Base-by-base conservation (phyloP, 1,140 invertebrate genomes). In the Atta colombica region DNA sequence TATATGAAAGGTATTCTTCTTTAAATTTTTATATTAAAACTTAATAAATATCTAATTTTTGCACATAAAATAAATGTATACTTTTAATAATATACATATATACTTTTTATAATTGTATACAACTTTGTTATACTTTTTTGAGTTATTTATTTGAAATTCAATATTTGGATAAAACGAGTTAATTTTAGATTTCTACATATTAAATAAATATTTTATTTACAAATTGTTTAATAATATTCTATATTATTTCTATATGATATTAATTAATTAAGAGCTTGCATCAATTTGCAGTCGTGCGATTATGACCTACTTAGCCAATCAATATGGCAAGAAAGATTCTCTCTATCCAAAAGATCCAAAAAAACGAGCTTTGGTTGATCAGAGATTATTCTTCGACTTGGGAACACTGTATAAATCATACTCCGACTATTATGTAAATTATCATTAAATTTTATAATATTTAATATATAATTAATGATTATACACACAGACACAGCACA, bases 311-410 rank as follows among this genome's bases (percentile, higher is more conserved):
- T 93, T 98, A 88, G 96, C 95, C 1, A 96, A 97, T 87, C 96
- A 97, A 81, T 98, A 98, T 92, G 97, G 95, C 53, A 97, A 97
- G 92, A 96, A 97, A 88, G 96, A 96, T 91, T 94, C 94, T 2
- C 94, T 98, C 25, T 98, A 97, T 93, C 97, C 97, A 14, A 97
- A 96, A 90, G 96, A 97, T 87, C 95, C 96, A 1, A 96, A 97
- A 89, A 93, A 96, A 87, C 96, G 97, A 71, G 98, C 97, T 8
- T 0, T 97, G 0, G 96, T 98, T 12, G 97, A 98, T 92, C 97
- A 97, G 89, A 95, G 97, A 86, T 94, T 98, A 45, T 97, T 97
- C 91, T 98, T 98, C 93, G 97, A 98, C 90, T 93, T 97, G 88
- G 97, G 97, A 39, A 96, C 96, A 1, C 94, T 98, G 18, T 97